These are phyloP conservation scores for Dascyllus trimaculatus DNA, from an alignment of 2,113 vertebrate genomes.

Conservation along the genomic window DNA sequence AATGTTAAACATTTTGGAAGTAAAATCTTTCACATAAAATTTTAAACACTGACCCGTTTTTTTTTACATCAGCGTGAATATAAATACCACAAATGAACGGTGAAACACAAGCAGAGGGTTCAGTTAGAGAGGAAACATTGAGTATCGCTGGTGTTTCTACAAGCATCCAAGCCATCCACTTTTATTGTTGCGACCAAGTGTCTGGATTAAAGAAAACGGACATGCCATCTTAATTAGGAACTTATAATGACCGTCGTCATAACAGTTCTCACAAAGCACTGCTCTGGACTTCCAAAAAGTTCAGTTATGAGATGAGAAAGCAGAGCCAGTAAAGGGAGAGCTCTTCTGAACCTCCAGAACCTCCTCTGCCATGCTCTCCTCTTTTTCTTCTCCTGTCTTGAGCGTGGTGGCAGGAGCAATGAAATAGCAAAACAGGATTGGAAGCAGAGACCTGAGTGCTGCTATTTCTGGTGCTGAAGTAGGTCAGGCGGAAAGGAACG, in stretches of 20 bases:
- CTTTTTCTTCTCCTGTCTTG: slow-evolving; percentile 55
- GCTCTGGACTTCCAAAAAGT: slow-evolving; percentile 29
- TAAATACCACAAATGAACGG: slow-evolving; percentile 45
- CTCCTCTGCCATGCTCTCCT: slow-evolving; percentile 37
- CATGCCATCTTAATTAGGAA: slow-evolving; percentile 20
- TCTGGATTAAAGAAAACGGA: background rate
- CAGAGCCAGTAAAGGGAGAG: slow-evolving; percentile 12
- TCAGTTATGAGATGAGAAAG: slow-evolving; percentile 29
- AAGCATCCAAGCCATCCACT: slow-evolving; percentile 26
- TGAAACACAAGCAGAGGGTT: slow-evolving; percentile 18
- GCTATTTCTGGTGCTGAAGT: slow-evolving; percentile 95
- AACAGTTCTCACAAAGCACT: slow-evolving; percentile 11
- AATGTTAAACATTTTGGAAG: slow-evolving; percentile 58
- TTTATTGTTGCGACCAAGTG: slow-evolving; percentile 21
- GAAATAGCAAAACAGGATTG: slow-evolving; percentile 91
- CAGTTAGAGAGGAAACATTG: slow-evolving; percentile 18
- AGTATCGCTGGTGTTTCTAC: slow-evolving; percentile 9
- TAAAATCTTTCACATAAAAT: slow-evolving; percentile 67
- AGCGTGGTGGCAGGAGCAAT: slow-evolving; percentile 75
- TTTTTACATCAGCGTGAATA: slow-evolving; percentile 55
- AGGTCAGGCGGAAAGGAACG: slow-evolving; percentile 89
- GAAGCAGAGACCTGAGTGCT: slow-evolving; percentile 90
- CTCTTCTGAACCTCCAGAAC: slow-evolving; percentile 40
- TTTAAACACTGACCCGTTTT: slow-evolving; percentile 73
- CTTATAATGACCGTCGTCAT: slow-evolving; percentile 10